Evolutionary conservation across 2,113 vertebrate genomes (phyloP).

Genomic region (Dasyurus viverrinus): DNA sequence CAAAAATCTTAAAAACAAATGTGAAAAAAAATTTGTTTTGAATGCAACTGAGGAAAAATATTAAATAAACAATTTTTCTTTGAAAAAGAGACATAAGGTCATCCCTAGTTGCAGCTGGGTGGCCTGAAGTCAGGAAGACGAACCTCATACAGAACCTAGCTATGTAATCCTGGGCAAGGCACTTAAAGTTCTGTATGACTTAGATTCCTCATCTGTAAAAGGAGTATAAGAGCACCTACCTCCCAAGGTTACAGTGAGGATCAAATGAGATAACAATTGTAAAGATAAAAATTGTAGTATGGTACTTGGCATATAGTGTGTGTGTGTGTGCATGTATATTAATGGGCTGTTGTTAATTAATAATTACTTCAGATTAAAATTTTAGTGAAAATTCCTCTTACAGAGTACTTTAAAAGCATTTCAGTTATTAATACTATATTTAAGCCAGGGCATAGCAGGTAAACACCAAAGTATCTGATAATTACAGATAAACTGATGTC

Average conservation of each 20-base stretch:
- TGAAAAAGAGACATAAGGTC: too few relatives aligned
- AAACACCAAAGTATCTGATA: constrained; percentile 68
- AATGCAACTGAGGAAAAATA: too few relatives aligned
- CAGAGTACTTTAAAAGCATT: neutral
- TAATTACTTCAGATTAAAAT: neutral
- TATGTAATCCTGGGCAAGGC: neutral
- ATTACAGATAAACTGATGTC: constrained; percentile 73
- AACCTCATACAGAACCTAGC: too few relatives aligned
- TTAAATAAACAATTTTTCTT: too few relatives aligned
- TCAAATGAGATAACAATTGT: neutral
- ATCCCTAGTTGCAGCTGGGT: too few relatives aligned
- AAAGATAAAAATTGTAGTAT: neutral
- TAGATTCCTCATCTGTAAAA: neutral
- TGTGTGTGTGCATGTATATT: neutral
- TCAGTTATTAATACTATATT: neutral
- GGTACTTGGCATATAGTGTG: neutral
- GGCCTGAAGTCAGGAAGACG: too few relatives aligned
- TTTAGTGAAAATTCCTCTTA: neutral
- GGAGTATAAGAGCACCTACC: neutral
- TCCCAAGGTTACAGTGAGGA: neutral
- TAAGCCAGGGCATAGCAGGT: neutral
- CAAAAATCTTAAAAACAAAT: too few relatives aligned
- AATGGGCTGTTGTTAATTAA: neutral
- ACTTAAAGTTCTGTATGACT: neutral
- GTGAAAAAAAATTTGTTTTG: too few relatives aligned